Base-by-base conservation (phyloP, 2,113 vertebrate genomes). In the Archocentrus centrarchus region DNA sequence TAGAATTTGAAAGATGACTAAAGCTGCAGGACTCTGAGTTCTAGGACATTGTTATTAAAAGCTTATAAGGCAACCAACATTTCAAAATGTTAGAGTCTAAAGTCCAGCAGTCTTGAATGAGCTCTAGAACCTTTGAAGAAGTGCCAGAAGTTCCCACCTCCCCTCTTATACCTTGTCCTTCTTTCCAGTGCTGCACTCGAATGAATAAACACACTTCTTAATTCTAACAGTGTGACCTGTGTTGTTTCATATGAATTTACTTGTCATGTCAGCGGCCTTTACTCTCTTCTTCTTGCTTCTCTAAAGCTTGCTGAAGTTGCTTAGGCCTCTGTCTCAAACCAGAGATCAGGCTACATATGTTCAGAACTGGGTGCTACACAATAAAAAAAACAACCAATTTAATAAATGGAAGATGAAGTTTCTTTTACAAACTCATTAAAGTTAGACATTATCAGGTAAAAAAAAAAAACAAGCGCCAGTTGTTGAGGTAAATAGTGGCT, bases 131-230 rank as follows among this genome's bases (percentile, higher is more conserved):
- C 11, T 7, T 7, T 63, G 7, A 17, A n/a, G 10, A 14, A 13
- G 35, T 59, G 63, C 11, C 8, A n/a, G n/a, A 77, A 18, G 11
- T 57, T 9, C 59, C 44, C 37, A 17, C 4, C 30, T 39, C 47
- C 17, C 58, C 55, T 73, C 35, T n/a, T 30, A 30, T 50, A 70
- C 14, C n/a, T 2, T 22, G 37, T 37, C 50, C 77, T 66, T 66
- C 17, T 68, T 22, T 59, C n/a, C 20, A 32, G 53, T 32, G 20
- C 41, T 78, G 64, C 20, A 35, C 66, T 80, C 77, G 47, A 57
- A 78, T 35, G 0, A 89, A 82, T 80, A 78, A 85, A 91, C 57
- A 10, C 17, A 22, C 76, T 53, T 80, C 22, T 30, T 18, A 10
- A 13, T 32, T 27, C 20, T 8, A 55, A 60, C 58, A 55, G 14